phyloP scores from a whole-genome alignment of 1,140 invertebrate species.

The Aricia agestis region DNA sequence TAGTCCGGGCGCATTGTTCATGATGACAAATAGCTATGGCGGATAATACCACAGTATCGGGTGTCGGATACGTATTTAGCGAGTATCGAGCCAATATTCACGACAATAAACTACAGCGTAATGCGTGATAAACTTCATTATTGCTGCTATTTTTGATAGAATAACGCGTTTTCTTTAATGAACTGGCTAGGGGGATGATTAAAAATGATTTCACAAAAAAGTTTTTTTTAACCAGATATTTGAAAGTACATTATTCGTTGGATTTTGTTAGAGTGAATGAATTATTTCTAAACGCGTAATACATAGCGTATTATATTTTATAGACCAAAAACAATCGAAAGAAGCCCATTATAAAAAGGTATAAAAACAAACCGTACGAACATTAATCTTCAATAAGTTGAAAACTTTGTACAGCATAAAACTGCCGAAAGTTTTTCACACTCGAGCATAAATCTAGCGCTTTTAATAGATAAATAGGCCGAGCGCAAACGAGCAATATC shows the following conservation, averaged over 20 bases:
- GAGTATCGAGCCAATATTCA: slow-evolving; percentile 70
- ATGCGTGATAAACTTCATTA: slow-evolving; percentile 35
- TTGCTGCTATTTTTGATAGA: not conserved
- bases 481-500: slow-evolving; percentile 74
- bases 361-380: slow-evolving; percentile 49
- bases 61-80: slow-evolving; percentile 64
- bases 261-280: no score
- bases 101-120: slow-evolving; percentile 59
- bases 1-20: slow-evolving; percentile 65
- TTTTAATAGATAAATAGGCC: slow-evolving; percentile 76
- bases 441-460: slow-evolving; percentile 65
- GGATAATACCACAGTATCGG: slow-evolving; percentile 72
- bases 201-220: no score
- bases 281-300: not conserved
- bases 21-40: slow-evolving; percentile 67
- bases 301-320: no score
- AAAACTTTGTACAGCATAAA: slow-evolving; percentile 60
- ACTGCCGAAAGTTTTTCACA: slow-evolving; percentile 67
- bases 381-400: slow-evolving; percentile 63
- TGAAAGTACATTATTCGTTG: no score
- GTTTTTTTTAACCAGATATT: no score
- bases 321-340: not conserved
- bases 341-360: not conserved
- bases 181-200: not conserved
- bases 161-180: not conserved